phyloP scores from a whole-genome alignment of 1,140 invertebrate species.

The Drosophila micromelanica region DNA sequence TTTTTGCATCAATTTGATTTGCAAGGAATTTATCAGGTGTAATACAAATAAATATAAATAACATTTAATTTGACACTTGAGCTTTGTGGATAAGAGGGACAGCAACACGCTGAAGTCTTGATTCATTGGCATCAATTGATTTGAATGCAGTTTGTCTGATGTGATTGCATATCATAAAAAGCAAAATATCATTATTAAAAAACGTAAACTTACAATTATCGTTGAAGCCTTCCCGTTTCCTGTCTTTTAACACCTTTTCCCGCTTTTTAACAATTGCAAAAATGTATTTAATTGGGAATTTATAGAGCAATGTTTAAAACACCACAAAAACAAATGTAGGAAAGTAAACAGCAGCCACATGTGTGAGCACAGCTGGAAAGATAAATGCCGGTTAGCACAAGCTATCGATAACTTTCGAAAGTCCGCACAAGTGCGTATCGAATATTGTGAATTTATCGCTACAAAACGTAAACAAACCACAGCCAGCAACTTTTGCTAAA shows the following conservation, averaged over 20 bases:
- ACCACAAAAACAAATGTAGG: constrained; percentile 9
- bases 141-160: constrained; percentile 4
- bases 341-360: constrained; percentile 2
- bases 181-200: background rate
- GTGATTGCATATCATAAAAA: constrained; percentile 21
- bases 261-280: background rate
- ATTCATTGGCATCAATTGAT: constrained; percentile 7
- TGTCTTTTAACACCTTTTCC: background rate
- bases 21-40: too few relatives aligned
- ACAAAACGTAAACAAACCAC: constrained; percentile 64
- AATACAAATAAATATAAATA: too few relatives aligned
- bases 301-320: background rate
- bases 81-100: background rate
- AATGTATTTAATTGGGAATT: background rate
- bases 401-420: constrained; percentile 39
- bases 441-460: constrained; percentile 22
- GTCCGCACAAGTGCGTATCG: background rate
- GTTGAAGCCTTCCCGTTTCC: background rate
- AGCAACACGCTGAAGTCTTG: background rate
- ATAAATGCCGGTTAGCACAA: constrained; percentile 9
- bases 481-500: constrained; percentile 36
- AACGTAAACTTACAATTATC: background rate
- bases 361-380: constrained; percentile 12
- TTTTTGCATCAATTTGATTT: too few relatives aligned
- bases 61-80: background rate